Evolutionary conservation across 2,797 vertebrate species (phyloP), one percentile per base, ranked within the genome.

Genomic region (Lates japonicus): DNA sequence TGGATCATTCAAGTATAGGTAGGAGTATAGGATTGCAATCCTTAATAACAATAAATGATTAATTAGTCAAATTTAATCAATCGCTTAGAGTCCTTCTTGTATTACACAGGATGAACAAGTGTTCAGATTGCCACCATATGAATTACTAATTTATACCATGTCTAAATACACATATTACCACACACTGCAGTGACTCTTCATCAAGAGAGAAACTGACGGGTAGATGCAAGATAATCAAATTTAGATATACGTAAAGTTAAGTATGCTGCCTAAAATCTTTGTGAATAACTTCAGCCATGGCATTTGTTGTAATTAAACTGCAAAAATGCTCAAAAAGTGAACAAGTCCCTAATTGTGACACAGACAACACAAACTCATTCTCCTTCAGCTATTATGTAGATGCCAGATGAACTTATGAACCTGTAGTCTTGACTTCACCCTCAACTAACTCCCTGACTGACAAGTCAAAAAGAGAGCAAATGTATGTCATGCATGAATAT

Each of bases 1-100:
- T 70, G 39, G 33, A 57, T 78, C 35, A n/a, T 74, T 70, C 37
- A 59, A 69, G 25, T 29, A 29, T 29, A 29, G 25, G 25, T 2
- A 29, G 25, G 41, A 57, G 44, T 37, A 71, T 62, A 76, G 35
- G 42, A 63, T 61, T 70, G 31, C 57, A 75, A 60, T 59, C 65
- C 74, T 70, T 70, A 33, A 48, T 44, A 17, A 66, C 7, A 76
- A 29, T 80, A 22, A 81, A 80, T 87, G n/a, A 88, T 82, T 66
- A 54, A 78, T 52, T 13, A 66, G 6, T 71, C 17, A 74, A 67
- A 75, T 77, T 58, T 57, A 67, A 66, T 85, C 25, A 78, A 65
- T 67, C 39, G 70, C 71, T 80, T 82, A n/a, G n/a, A 37, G 61
- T 48, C 16, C 62, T 31, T 42, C 58, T 85, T 82, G 60, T 46